phyloP scores from a whole-genome alignment of 2,113 vertebrate genomes.

The Dipodomys stephensi region DNA sequence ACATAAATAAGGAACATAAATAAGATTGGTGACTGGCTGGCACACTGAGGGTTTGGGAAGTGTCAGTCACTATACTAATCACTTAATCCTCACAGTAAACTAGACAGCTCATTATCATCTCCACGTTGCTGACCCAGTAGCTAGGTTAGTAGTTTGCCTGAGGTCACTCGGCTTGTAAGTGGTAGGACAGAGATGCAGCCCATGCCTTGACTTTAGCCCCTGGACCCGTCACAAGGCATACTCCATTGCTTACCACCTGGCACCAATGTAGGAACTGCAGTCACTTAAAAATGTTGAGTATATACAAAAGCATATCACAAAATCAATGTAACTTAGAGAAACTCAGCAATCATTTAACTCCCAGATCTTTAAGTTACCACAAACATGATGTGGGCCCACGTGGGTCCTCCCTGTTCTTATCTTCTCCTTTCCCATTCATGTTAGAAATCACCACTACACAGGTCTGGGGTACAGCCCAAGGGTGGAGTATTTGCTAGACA shows the following conservation, averaged over 20 bases:
- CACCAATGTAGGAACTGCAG: neutral
- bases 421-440: neutral
- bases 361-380: neutral
- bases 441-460: neutral
- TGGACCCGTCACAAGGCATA: neutral
- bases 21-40: neutral
- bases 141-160: constrained; percentile 61
- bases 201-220: neutral
- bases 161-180: constrained; percentile 37
- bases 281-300: neutral
- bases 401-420: neutral
- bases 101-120: constrained; percentile 25
- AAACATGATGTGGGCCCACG: neutral
- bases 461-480: neutral
- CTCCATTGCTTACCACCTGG: neutral
- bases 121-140: constrained; percentile 44
- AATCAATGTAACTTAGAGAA: neutral
- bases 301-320: neutral
- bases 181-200: neutral
- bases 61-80: constrained; percentile 58
- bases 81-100: constrained; percentile 56
- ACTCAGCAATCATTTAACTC: neutral
- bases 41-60: constrained; percentile 14
- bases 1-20: neutral
- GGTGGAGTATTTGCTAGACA: neutral